Conservation (phyloP, 35 echinoderm and acorn worm genomes). For the Ptychodera flava region DNA sequence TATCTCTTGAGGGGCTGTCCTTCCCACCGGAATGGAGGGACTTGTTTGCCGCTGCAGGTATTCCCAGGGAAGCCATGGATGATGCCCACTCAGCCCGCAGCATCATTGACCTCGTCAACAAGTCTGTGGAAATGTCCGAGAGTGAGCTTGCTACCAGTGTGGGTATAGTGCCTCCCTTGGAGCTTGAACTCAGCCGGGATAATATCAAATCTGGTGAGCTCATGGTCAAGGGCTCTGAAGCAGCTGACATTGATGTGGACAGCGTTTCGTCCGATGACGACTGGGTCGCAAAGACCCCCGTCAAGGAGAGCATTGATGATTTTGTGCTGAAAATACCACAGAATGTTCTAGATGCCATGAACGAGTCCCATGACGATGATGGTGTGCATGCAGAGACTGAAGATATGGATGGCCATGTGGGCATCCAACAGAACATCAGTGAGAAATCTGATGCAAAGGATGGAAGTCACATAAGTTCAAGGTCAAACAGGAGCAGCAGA, state of each 20-base stretch:
- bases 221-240: not conserved
- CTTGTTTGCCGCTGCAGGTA: constrained; percentile 30
- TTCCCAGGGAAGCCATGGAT: constrained; percentile 50
- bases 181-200: not conserved
- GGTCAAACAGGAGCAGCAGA: not conserved
- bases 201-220: not conserved
- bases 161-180: not conserved
- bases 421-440: not conserved
- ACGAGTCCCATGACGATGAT: not conserved
- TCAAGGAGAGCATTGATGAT: not conserved
- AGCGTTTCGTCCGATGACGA: not conserved
- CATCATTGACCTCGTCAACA: constrained; percentile 43
- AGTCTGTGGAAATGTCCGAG: constrained; percentile 34
- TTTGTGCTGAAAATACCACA: not conserved
- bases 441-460: not conserved
- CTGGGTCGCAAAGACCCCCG: not conserved
- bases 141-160: constrained; percentile 9
- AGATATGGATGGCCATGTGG: not conserved
- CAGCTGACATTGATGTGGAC: not conserved
- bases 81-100: constrained; percentile 37
- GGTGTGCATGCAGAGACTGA: not conserved
- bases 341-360: not conserved
- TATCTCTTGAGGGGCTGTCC: constrained; percentile 27
- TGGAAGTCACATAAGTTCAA: not conserved
- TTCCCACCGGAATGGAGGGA: constrained; percentile 44